These are phyloP conservation scores for Gryllus longicercus DNA, from an alignment of 2,888 invertebrate species.

Conservation along the genomic window DNA sequence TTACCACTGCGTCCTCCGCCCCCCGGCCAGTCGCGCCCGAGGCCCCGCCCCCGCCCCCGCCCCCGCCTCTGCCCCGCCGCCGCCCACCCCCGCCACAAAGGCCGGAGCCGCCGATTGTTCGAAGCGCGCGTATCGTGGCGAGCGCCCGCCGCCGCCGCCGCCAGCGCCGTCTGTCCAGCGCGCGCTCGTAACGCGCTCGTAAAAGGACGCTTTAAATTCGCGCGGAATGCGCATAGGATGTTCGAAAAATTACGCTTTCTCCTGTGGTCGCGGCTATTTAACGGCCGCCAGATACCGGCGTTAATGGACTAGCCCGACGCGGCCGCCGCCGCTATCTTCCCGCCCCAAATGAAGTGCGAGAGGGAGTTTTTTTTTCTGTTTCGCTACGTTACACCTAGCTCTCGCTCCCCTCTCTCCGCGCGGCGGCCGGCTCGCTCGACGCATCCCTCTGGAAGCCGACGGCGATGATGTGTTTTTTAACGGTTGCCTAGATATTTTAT, in stretches of 20 bases:
- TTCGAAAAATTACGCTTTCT: slow-evolving; percentile 17
- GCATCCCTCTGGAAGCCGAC: background rate
- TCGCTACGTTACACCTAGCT: background rate
- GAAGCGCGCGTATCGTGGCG: background rate
- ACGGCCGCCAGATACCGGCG: slow-evolving; percentile 1
- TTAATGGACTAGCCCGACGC: background rate
- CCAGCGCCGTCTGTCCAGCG: background rate
- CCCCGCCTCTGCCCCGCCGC: background rate
- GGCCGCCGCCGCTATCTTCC: background rate
- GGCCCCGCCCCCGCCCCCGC: background rate
- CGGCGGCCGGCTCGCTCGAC: background rate
- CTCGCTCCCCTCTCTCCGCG: background rate
- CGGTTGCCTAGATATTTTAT: background rate
- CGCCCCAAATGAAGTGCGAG: slow-evolving; percentile 1
- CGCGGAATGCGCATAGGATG: slow-evolving; percentile 17
- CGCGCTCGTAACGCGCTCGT: slow-evolving; percentile 17
- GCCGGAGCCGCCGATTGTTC: slow-evolving; percentile 17
- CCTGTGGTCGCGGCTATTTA: background rate
- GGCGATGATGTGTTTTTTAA: background rate
- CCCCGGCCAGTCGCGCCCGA: background rate
- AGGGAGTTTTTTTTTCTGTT: background rate
- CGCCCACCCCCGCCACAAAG: background rate
- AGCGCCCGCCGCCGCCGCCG: background rate
- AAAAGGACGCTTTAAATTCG: slow-evolving; percentile 11
- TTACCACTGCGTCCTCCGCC: background rate